phyloP scores from a whole-genome alignment of 2,113 vertebrate species.

The Merops nubicus region DNA sequence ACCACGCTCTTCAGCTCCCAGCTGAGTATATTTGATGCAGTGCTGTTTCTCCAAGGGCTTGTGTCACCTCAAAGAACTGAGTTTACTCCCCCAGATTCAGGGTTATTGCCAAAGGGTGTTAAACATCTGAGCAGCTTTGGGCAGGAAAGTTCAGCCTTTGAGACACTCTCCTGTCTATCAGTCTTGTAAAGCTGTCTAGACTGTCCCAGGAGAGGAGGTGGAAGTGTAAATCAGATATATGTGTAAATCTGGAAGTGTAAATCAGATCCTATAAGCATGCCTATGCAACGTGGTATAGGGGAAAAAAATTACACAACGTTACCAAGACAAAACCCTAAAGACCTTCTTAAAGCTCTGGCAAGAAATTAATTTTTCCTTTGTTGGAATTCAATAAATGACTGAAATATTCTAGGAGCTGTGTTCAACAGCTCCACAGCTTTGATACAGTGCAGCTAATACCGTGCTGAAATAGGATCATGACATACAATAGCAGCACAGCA shows the following conservation, averaged over 20 bases:
- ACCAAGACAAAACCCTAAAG: background rate
- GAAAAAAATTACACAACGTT: background rate
- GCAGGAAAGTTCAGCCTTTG: background rate
- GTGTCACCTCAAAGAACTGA: background rate
- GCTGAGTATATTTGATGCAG: background rate
- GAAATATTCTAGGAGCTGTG: background rate
- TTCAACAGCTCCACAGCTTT: background rate
- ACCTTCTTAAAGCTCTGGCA: background rate
- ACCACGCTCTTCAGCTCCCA: background rate
- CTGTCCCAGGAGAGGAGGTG: background rate
- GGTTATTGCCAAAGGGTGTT: background rate
- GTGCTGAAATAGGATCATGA: background rate
- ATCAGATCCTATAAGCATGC: background rate
- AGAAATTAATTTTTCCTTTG: background rate
- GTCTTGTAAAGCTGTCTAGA: slow-evolving; percentile 25
- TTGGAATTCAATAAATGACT: background rate
- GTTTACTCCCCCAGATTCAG: background rate
- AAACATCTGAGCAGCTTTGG: slow-evolving; percentile 4
- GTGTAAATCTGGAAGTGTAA: slow-evolving; percentile 19
- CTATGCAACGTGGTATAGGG: background rate
- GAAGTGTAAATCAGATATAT: slow-evolving; percentile 40
- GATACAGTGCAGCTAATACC: background rate
- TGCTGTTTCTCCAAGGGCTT: background rate
- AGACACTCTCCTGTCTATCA: slow-evolving; percentile 13
- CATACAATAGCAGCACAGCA: background rate